Percentiles rank a stretch among this genome's conserved stretches.
Evolutionary conservation across 2,888 invertebrate genomes (phyloP).

Genomic region (Portevinia maculata): DNA sequence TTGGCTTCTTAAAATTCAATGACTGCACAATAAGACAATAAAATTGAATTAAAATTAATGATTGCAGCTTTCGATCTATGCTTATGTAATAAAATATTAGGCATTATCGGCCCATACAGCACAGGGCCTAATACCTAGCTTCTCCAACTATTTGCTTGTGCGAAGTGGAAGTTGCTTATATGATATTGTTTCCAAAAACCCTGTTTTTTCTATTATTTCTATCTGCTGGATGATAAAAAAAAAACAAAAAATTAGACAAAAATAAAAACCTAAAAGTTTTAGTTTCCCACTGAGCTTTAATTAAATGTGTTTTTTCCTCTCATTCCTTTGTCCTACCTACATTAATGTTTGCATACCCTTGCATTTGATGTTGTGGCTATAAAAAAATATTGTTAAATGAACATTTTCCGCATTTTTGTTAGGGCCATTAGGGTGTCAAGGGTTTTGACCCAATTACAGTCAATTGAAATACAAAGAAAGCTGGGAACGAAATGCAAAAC

Average conservation of each 20-base stretch:
- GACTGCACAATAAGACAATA: too few relatives aligned
- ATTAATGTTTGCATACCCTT: conserved; percentile 33
- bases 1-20: too few relatives aligned
- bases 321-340: conserved; percentile 39
- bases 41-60: too few relatives aligned
- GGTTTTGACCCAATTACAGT: conserved; percentile 53
- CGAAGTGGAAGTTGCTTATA: too few relatives aligned
- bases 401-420: not conserved
- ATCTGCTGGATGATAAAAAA: not conserved
- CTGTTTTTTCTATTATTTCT: not conserved
- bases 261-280: conserved; percentile 27
- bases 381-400: too few relatives aligned
- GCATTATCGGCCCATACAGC: too few relatives aligned
- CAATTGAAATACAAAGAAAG: conserved; percentile 47
- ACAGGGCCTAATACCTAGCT: too few relatives aligned
- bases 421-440: conserved; percentile 36
- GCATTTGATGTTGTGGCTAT: conserved; percentile 8
- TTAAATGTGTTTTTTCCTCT: conserved; percentile 1
- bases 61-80: too few relatives aligned
- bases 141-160: too few relatives aligned
- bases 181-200: too few relatives aligned
- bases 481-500: conserved; percentile 22
- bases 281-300: conserved; percentile 37
- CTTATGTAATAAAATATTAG: too few relatives aligned
- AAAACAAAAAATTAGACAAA: not conserved